Base-by-base conservation (phyloP, 2,113 vertebrate species). In the Tragelaphus scriptus region DNA sequence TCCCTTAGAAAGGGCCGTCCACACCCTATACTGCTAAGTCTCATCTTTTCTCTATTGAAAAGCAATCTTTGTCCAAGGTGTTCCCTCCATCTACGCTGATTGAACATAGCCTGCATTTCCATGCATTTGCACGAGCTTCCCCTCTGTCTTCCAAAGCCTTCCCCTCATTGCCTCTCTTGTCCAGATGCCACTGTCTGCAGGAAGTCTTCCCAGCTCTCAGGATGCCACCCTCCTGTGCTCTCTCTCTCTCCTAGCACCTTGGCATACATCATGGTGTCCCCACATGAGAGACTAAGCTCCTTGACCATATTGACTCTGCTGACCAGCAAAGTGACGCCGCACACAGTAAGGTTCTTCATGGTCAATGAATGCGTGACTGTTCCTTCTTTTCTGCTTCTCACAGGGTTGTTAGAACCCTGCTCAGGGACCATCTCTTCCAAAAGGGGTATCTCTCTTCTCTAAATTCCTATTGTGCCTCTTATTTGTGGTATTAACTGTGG, bases 351-450 rank as follows among this genome's bases (percentile, higher is more conserved):
- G 13, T n/a, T 40, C 65, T 15, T 10, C 0, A 1, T 47, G 59
- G n/a, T 53, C 65, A 19, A 3, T 2, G 19, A 51, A n/a, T 17
- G 17, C 8, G 11, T 0, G 25, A 53, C 9, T 8, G 51, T 25
- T 79, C 28, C 85, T 86, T 75, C 44, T 17, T 49, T 9, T 81
- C 44, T n/a, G n/a, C 15, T 77, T 55, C 26, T 17, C 32, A 2
- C 4, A 32, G 55, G 10, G 17, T 59, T 21, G 10, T 12, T 32
- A 6, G 7, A 44, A 40, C 44, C 56, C 81, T 80, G 26, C 6
- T 6, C 15, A 55, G 58, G 49, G 56, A 12, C 49, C 40, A 15
- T 26, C 61, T 88, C 26, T 63, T 25, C n/a, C 36, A 15, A 8
- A 21, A 68, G 36, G 47, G 14, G 9, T 15, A 3, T 28, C 71